A percentile compares a stretch with the other conserved stretches of the same genome.
Conservation (phyloP, 2,797 vertebrate species). For the Peromyscus nudipes region DNA sequence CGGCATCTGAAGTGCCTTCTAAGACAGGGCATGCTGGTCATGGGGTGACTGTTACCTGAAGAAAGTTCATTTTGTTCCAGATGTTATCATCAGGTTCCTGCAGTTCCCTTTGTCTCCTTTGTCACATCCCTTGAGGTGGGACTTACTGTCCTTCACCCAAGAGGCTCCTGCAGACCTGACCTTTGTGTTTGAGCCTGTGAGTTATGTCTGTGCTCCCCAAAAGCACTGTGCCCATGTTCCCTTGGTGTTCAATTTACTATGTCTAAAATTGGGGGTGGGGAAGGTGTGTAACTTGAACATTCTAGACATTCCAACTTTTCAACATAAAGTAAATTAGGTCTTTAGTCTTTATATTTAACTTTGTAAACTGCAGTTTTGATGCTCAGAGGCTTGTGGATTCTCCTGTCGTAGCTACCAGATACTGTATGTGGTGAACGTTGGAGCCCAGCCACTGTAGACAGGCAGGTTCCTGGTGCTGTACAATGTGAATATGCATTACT, state of each 20-base stretch:
- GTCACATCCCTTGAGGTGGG: background rate
- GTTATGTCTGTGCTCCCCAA: background rate
- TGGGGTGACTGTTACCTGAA: background rate
- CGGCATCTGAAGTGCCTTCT: background rate
- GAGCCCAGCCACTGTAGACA: background rate
- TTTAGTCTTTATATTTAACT: background rate
- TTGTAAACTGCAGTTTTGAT: background rate
- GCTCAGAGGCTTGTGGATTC: background rate
- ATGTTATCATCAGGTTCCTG: background rate
- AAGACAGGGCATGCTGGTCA: background rate
- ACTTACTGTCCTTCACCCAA: background rate
- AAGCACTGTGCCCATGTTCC: background rate
- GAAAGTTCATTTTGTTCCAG: background rate
- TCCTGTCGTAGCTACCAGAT: background rate
- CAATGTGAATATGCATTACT: no score
- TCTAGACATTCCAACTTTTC: background rate
- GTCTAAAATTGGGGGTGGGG: background rate
- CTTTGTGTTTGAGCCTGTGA: background rate
- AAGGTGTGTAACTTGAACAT: background rate
- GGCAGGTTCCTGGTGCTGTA: background rate
- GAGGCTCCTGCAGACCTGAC: background rate
- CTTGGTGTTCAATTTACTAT: background rate
- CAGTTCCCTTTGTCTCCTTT: background rate
- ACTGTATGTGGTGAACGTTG: no score
- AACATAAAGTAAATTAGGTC: background rate